Evolutionary conservation across 1,140 invertebrate genomes (phyloP), one percentile per base, ranked within the genome.

Genomic region (Bombus difficillimus): DNA sequence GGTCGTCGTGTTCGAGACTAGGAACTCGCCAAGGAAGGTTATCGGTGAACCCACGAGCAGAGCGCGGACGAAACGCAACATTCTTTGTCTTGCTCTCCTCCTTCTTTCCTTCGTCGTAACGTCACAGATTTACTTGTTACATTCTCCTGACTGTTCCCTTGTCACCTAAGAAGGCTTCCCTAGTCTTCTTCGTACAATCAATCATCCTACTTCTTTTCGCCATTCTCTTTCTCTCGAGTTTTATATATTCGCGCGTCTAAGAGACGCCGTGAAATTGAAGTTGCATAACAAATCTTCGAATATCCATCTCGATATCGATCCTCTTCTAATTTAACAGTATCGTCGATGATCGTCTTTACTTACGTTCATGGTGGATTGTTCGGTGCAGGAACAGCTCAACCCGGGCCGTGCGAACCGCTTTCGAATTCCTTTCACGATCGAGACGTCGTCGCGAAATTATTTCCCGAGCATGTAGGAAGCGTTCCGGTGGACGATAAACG

Each of bases 391-490:
- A n/a, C 59, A 4, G 3, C 28, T n/a, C 32, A 18, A 10, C 8
- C 18, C 66, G 66, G 32, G 0, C 64, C n/a, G 64, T 66, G 18
- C 66, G 18, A 8, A 6, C 28, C 25, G 10, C 28, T 41, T 28
- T 6, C 10, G 39, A 72, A 73, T 73, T 43, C 41, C 41, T 15
- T 5, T 15, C 39, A 73, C 39, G 47, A 37, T 25, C 32, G 22
- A 22, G 73, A 59, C 32, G 47, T 76, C 43, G 73, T 71, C 41
- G 25, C 39, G 59, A 78, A 78, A 78, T 78, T 64, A 78, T 78
- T 78, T 78, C 22, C 57, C 32, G 22, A 34, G 34, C 43, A 57
- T 25, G 74, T 59, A 39, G 57, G 53, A 57, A 25, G 25, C 69
- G 72, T 22, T 59, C 22, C 72, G 18, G 18, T 22, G 28, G 59